A percentile compares a stretch with the other conserved stretches of the same genome.
phyloP scores from a whole-genome alignment of 2,888 invertebrate genomes.

The Micoletzkya japonica region DNA sequence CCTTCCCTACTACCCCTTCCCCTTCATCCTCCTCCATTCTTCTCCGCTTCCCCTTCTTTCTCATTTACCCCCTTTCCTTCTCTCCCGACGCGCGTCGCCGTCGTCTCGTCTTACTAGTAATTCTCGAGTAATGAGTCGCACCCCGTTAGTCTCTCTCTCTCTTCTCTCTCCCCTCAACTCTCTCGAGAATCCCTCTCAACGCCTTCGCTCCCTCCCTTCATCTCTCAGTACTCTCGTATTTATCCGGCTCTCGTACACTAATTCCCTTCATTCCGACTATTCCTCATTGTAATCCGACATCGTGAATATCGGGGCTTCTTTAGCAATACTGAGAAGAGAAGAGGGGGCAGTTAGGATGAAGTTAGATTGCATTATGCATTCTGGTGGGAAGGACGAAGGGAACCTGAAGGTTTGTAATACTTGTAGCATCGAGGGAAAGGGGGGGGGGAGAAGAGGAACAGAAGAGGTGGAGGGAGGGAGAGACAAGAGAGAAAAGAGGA shows the following conservation, averaged over 20 bases:
- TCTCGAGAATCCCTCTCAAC: background rate
- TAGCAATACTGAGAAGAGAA: background rate
- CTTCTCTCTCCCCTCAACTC: background rate
- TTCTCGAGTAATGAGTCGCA: background rate
- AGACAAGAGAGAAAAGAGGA: background rate
- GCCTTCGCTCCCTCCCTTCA: background rate
- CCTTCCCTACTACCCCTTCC: too few species aligned
- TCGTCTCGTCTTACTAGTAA: background rate
- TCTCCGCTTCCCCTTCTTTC: background rate
- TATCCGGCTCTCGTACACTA: too few species aligned
- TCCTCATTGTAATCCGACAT: too few species aligned
- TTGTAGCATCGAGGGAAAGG: background rate
- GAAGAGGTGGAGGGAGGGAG: background rate
- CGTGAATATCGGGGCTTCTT: too few species aligned
- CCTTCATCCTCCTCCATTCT: too few species aligned
- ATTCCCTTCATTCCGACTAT: too few species aligned
- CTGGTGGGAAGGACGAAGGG: background rate
- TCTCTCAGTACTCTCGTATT: constrained; percentile 3
- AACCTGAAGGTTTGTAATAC: background rate
- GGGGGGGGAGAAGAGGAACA: background rate
- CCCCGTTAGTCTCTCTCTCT: background rate
- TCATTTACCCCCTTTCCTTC: background rate
- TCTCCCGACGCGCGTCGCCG: too few species aligned
- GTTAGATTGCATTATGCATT: background rate
- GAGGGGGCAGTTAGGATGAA: background rate